Evolutionary conservation across 2,113 vertebrate species (phyloP), one percentile per base, ranked within the genome.

Genomic region (Rhinopomastus cyanomelas): DNA sequence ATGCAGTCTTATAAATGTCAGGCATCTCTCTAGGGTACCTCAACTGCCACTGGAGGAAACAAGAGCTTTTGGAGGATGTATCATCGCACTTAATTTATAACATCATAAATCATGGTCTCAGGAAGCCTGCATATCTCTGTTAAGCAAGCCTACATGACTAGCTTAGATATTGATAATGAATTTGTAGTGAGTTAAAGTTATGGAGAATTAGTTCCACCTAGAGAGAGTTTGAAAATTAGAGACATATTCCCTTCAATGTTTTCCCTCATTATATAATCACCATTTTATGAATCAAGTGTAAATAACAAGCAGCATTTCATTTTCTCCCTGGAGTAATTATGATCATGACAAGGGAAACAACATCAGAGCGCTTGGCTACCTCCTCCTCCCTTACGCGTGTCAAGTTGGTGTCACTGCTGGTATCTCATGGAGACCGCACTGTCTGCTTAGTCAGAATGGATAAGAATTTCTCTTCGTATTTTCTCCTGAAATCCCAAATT

Each of bases 291-390:
- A 86, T 89, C 80, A 80, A 91, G 65, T 83, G 64, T 91, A 89
- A 91, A 94, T 92, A 88, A 93, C 73, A 81, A 83, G 85, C 76
- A 83, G 8, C 39, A 91, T 92, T 80, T 88, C 89, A 94, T 95
- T 85, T 94, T 89, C 55, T 94, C 87, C 81, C 92, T 85, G n/a
- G 95, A 87, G 89, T 89, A 95, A 96, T 96, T 95, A 92, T 92
- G 71, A 81, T 68, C 84, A 61, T 92, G 89, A 90, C 94, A 95
- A 68, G 71, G 36, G 51, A 92, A 94, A 82, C 9, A 79, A 48
- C 73, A 88, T 69, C 42, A 55, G 65, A 94, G 42, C 57, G 81
- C 77, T 91, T 88, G 88, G 85, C 66, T 94, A 89, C 55, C 62
- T 92, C 37, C 72, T 76, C 77, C 64, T 88, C 80, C 53, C 69